Conservation (phyloP, 2,888 invertebrate genomes). For the Bursaphelenchus okinawaensis region DNA sequence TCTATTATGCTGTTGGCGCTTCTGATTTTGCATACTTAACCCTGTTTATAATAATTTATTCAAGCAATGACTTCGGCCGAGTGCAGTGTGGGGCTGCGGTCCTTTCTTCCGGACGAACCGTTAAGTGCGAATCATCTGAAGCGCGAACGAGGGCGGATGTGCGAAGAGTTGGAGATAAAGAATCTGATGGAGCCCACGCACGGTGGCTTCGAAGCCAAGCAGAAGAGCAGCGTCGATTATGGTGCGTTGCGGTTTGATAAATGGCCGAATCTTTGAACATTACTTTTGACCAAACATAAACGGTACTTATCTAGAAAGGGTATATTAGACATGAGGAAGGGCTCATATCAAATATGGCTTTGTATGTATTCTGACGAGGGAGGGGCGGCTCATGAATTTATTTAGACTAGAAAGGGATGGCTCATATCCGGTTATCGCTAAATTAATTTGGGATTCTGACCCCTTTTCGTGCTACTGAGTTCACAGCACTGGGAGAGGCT, state of each 20-base stretch:
- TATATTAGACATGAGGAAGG: no score
- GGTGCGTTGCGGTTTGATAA: no score
- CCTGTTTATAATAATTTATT: not conserved
- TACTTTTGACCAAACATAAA: no score
- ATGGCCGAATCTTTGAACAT: no score
- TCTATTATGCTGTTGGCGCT: no score
- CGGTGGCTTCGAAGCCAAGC: not conserved
- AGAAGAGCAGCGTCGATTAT: not conserved
- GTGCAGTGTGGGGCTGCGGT: slow-evolving; percentile 22
- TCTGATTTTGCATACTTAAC: not conserved
- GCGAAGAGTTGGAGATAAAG: slow-evolving; percentile 19
- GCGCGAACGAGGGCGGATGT: slow-evolving; percentile 14
- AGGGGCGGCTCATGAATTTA: no score
- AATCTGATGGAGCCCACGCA: slow-evolving; percentile 5
- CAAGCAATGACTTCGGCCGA: slow-evolving; percentile 21
- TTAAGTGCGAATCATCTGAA: slow-evolving; percentile 24
- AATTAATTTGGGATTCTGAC: not conserved
- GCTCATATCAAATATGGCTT: no score
- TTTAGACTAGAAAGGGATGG: no score
- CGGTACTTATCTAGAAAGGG: no score
- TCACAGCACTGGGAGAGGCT: not conserved
- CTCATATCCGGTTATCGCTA: not conserved
- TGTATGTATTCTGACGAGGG: no score
- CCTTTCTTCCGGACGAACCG: slow-evolving; percentile 22
- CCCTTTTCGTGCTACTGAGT: not conserved